Base-by-base conservation (phyloP, 2,797 vertebrate species). In the Microhierax caerulescens region DNA sequence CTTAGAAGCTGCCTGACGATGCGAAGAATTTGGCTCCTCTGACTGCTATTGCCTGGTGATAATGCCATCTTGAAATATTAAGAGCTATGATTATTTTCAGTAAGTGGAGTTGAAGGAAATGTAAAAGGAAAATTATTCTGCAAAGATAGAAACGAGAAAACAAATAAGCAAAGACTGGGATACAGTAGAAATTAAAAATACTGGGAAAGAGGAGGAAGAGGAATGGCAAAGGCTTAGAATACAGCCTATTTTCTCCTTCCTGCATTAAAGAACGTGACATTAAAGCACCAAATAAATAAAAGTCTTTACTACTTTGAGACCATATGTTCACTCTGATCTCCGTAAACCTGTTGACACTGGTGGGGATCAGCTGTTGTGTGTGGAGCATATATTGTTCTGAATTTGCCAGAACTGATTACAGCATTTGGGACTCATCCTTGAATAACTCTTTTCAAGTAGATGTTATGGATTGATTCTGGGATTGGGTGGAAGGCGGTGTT, bases 301-400 rank as follows among this genome's bases (percentile, higher is more conserved):
- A 81, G n/a, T 84, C 77, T 78, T 75, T 28, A 19, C 50, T 73
- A 11, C 73, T 85, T 69, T 0, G 6, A n/a, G 53, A 47, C 76
- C 74, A 32, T 65, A 54, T 95, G 88, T 77, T 94, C 50, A 0
- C 43, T 83, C 65, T 67, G 73, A 51, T 93, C 54, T 85, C n/a
- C 76, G 27, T n/a, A 54, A 92, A 95, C 91, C 83, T 95, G 93
- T 95, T 95, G 95, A 65, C 51, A 11, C 32, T 73, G 85, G 54
- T 63, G 70, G 74, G 92, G 82, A 95, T 95, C 95, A 95, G 95
- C 91, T 97, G 90, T 22, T 78, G 57, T 43, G 53, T 21, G 47
- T 39, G 54, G 73, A 89, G 69, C 61, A 51, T 41, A 48, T 54
- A 85, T 81, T 90, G 88, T 57, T 65, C 67, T 79, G 83, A 83